Percentiles rank a stretch among this genome's conserved stretches.
Conservation (phyloP, 2,888 invertebrate genomes). For the Automeris io region DNA sequence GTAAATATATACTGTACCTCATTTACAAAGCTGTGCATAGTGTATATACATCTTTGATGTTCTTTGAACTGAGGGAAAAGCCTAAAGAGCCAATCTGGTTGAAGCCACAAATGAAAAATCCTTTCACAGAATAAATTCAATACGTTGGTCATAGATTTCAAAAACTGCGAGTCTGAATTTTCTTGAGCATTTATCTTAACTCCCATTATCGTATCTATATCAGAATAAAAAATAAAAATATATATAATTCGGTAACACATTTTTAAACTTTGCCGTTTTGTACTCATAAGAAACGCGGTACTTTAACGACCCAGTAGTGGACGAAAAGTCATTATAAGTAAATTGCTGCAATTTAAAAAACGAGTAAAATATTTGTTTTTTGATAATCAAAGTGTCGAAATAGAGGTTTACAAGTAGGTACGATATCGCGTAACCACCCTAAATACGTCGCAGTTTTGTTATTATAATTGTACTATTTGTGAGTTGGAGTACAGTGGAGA, state of each 20-base stretch:
- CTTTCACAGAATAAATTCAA: conserved; percentile 48
- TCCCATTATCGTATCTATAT: conserved; percentile 59
- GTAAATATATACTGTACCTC: conserved; percentile 46
- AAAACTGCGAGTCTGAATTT: conserved; percentile 43
- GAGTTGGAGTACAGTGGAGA: too few species aligned
- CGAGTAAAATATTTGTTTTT: too few species aligned
- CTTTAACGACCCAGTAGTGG: too few species aligned
- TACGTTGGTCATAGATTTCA: conserved; percentile 37
- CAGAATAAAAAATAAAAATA: background rate
- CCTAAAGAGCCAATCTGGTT: conserved; percentile 76
- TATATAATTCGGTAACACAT: background rate
- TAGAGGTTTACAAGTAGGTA: too few species aligned
- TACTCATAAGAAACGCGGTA: too few species aligned
- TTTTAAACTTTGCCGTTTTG: too few species aligned
- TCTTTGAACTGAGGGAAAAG: conserved; percentile 63
- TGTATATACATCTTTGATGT: conserved; percentile 64
- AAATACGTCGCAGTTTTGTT: too few species aligned
- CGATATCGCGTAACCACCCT: too few species aligned
- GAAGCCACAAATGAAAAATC: conserved; percentile 65
- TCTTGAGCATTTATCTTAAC: conserved; percentile 55
- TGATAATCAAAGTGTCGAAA: too few species aligned
- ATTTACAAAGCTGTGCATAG: conserved; percentile 78
- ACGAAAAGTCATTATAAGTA: too few species aligned
- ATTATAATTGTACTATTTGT: too few species aligned
- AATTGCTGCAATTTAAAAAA: too few species aligned